Percentiles rank a stretch among this genome's conserved stretches.
These are phyloP conservation scores for Leptinotarsa tumamoca DNA, from an alignment of 2,888 invertebrate genomes.

Conservation along the genomic window DNA sequence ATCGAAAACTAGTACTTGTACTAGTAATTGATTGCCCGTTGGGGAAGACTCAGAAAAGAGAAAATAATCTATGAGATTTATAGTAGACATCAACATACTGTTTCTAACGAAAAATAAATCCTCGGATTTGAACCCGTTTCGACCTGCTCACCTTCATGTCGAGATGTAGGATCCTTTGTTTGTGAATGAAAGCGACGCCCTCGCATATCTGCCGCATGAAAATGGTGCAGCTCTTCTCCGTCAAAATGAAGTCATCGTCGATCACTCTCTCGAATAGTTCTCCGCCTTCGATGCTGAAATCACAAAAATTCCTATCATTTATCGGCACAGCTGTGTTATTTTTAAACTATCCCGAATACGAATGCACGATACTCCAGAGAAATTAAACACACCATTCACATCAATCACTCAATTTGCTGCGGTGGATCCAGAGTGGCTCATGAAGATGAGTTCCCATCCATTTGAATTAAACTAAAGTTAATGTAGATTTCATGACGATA, in stretches of 20 bases:
- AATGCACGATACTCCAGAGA: not conserved
- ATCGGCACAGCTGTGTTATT: constrained; percentile 23
- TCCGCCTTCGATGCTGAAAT: constrained; percentile 92
- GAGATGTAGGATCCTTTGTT: constrained; percentile 93
- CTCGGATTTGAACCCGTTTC: not conserved
- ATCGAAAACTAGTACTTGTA: no score
- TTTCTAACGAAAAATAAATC: no score
- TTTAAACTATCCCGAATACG: constrained; percentile 28
- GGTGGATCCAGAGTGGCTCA: no score
- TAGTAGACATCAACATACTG: no score
- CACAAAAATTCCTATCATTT: not conserved
- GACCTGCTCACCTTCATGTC: constrained; percentile 87
- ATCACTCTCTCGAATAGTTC: constrained; percentile 99
- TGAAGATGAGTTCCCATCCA: no score
- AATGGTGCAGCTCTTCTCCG: constrained; percentile 95
- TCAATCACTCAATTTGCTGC: no score
- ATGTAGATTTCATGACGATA: no score
- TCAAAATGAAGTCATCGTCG: constrained; percentile 96
- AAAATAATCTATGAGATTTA: no score
- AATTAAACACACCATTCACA: not conserved
- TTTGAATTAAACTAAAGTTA: no score
- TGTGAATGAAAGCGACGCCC: constrained; percentile 97
- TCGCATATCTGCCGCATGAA: constrained; percentile 99
- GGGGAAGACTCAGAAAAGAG: no score
- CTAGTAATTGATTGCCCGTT: no score